Evolutionary conservation across 35 echinoderm and acorn worm species (phyloP).

Genomic region (Patiria miniata): DNA sequence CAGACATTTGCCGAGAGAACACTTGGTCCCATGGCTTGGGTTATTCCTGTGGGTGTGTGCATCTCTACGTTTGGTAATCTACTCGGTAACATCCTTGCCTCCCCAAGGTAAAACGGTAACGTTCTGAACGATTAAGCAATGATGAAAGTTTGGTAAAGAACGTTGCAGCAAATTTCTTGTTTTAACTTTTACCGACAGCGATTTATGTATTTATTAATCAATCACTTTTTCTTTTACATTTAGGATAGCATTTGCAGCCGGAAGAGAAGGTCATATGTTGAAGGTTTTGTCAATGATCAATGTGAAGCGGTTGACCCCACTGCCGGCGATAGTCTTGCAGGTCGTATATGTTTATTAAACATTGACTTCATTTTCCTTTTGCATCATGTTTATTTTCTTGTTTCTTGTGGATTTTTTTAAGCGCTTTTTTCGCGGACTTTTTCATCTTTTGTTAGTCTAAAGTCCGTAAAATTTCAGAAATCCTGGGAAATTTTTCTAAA

Average conservation of each 20-base stretch:
- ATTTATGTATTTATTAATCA: not conserved
- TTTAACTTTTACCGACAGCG: not conserved
- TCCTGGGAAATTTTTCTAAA: too few relatives aligned
- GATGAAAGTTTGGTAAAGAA: not conserved
- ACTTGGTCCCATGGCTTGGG: not conserved
- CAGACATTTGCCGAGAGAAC: not conserved
- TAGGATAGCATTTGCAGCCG: conserved; percentile 60
- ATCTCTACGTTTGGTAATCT: not conserved
- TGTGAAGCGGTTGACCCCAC: conserved; percentile 47
- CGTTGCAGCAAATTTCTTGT: not conserved
- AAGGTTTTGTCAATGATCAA: conserved; percentile 68
- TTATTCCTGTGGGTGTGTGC: not conserved
- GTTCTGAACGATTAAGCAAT: too few relatives aligned
- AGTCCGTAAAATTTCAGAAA: too few relatives aligned
- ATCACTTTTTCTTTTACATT: not conserved
- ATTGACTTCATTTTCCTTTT: too few relatives aligned
- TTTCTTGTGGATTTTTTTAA: too few relatives aligned
- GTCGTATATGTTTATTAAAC: too few relatives aligned
- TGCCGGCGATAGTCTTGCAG: conserved; percentile 58
- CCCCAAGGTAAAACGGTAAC: not conserved
- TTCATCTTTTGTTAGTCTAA: too few relatives aligned
- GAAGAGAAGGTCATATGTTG: too few relatives aligned
- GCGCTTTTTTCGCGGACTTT: too few relatives aligned
- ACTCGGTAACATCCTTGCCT: not conserved
- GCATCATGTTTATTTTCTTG: too few relatives aligned